Percentiles rank a stretch among this genome's conserved stretches.
These are phyloP conservation scores for Potorous gilbertii DNA, from an alignment of 2,797 vertebrate genomes.

Conservation along the genomic window DNA sequence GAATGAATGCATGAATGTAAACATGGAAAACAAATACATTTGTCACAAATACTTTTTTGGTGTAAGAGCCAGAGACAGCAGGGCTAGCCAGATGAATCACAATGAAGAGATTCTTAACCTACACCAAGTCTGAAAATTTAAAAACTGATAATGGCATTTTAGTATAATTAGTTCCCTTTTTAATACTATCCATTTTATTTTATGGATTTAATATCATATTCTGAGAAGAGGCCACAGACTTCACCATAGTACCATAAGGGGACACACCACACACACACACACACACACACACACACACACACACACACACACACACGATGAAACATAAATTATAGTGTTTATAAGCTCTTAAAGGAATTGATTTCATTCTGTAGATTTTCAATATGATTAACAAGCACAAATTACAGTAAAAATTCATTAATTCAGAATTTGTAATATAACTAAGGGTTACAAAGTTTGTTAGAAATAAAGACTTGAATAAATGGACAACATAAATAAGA, in stretches of 20 bases:
- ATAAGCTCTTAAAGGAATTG: neutral
- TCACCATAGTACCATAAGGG: too few species aligned
- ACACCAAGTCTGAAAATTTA: neutral
- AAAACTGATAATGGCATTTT: too few species aligned
- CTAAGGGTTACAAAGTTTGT: neutral
- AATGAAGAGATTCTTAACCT: neutral
- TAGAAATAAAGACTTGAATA: conserved; percentile 26
- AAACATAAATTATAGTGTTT: neutral
- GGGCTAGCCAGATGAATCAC: neutral
- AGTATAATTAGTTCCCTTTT: too few species aligned
- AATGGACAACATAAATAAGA: neutral
- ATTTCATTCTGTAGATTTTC: conserved; percentile 7
- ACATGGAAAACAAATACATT: neutral
- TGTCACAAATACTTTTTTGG: neutral
- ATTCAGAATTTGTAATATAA: neutral
- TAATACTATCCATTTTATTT: too few species aligned
- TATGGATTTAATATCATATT: too few species aligned
- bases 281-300: too few species aligned
- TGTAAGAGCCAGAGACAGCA: neutral
- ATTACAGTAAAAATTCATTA: conserved; percentile 18
- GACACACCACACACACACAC: too few species aligned
- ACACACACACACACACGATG: too few species aligned
- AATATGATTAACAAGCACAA: neutral
- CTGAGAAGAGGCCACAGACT: too few species aligned
- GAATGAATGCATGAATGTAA: too few species aligned